These are phyloP conservation scores for Papilio helenus DNA, from an alignment of 1,140 invertebrate species.

Conservation along the genomic window DNA sequence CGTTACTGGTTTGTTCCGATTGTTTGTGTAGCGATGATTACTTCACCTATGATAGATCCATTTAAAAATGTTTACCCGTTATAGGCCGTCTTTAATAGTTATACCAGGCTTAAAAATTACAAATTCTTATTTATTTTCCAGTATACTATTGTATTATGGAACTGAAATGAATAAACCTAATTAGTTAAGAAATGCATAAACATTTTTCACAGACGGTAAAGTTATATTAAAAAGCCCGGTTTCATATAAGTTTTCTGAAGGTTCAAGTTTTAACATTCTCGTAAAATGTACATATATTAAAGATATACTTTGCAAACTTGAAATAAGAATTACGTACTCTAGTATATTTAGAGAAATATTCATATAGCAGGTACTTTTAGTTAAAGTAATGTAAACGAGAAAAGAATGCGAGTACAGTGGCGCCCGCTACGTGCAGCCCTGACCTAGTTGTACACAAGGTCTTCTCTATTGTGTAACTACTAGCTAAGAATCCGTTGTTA, in stretches of 20 bases:
- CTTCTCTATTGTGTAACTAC: conserved; percentile 1
- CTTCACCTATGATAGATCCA: no score
- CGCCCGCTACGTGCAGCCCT: conserved; percentile 7
- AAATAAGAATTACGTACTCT: neutral
- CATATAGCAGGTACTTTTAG: conserved; percentile 5
- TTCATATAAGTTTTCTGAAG: neutral
- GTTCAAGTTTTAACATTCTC: neutral
- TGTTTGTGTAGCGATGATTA: no score
- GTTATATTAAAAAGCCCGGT: neutral
- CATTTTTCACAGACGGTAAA: neutral
- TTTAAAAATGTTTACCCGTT: no score
- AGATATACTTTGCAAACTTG: neutral
- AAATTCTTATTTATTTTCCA: no score
- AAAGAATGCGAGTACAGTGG: conserved; percentile 4
- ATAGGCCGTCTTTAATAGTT: no score
- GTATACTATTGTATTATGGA: neutral
- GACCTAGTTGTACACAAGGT: conserved; percentile 18
- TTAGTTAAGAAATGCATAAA: neutral
- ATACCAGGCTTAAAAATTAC: no score
- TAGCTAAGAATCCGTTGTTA: neutral
- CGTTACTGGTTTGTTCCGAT: no score
- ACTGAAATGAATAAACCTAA: neutral
- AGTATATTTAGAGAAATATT: neutral
- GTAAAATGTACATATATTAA: neutral
- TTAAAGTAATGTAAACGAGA: neutral